Conservation (phyloP, 2,888 invertebrate species). For the Chrysotoxum bicinctum region DNA sequence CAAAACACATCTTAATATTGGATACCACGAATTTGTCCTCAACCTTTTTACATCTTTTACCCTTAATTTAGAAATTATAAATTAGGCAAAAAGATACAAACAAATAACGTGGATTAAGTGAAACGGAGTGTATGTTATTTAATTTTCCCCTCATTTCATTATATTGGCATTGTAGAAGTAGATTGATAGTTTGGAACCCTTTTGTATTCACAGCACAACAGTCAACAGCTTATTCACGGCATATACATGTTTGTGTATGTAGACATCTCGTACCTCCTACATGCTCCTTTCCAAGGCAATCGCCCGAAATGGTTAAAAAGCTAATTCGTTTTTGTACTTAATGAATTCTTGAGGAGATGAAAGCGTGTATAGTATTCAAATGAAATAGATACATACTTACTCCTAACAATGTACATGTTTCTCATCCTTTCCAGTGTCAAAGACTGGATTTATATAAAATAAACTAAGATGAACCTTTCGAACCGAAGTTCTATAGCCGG, state of each 20-base stretch:
- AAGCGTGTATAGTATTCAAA: slow-evolving; percentile 41
- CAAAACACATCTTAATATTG: no score
- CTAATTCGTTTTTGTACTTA: slow-evolving; percentile 45
- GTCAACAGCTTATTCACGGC: not conserved
- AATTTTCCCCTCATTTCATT: not conserved
- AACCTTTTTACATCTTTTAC: no score
- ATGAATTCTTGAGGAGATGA: slow-evolving; percentile 46
- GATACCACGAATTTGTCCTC: no score
- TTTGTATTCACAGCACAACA: not conserved
- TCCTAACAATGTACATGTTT: not conserved
- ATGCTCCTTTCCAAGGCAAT: not conserved
- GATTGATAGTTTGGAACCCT: not conserved
- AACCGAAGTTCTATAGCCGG: slow-evolving; percentile 21
- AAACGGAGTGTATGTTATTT: not conserved
- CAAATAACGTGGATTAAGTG: not conserved
- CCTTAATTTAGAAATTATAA: no score
- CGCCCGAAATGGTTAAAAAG: slow-evolving; percentile 8
- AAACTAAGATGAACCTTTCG: slow-evolving; percentile 32
- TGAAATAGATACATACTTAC: not conserved
- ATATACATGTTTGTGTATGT: not conserved
- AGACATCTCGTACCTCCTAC: not conserved
- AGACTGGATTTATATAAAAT: slow-evolving; percentile 16
- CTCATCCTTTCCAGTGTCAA: not conserved
- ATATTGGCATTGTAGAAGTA: not conserved
- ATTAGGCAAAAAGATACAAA: no score